Base-by-base conservation (phyloP, 2,113 vertebrate species). In the Caretta caretta region DNA sequence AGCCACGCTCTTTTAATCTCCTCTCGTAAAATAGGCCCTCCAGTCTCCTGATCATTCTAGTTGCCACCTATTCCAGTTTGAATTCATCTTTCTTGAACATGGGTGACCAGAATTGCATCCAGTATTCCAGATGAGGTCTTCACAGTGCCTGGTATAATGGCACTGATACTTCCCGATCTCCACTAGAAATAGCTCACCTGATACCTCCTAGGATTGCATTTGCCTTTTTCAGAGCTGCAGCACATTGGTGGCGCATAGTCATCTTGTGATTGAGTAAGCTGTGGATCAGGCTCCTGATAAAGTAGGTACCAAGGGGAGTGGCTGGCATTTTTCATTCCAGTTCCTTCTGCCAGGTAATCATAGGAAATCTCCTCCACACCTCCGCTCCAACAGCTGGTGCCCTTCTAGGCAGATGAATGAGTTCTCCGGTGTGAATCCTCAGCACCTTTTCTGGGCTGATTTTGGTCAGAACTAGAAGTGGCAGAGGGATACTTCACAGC, bases 291-390 rank as follows among this genome's bases (percentile, higher is more conserved):
- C 24, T 3, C 31, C 72, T 50, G 27, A 16, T 51, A 48, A 35
- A 31, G 79, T 14, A 31, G 54, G 1, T 54, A 46, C 89, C 0
- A 0, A 7, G 84, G 51, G 3, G 38, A 78, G 46, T 25, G 51
- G 0, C 1, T 13, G 78, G 1, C 5, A 80, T 14, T 57, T 17
- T 8, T 82, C 10, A 8, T 76, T 93, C 92, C 20, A 35, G 42
- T 95, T 49, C 3, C 1, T 38, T 80, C 38, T 83, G 48, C 76
- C 80, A 5, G 0, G 42, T 31, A 49, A 35, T 16, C 3, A 1
- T 46, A 8, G 0, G 12, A 90, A 87, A 80, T 0, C 0, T 25
- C 27, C 35, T 84, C 92, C 22, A 72, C 31, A 51, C 29, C 56
- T 81, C 22, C 6, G 49, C 72, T 24, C 2, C 76, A 62, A 85